Conservation (phyloP, 2,888 invertebrate species). For the Bugula neritina region DNA sequence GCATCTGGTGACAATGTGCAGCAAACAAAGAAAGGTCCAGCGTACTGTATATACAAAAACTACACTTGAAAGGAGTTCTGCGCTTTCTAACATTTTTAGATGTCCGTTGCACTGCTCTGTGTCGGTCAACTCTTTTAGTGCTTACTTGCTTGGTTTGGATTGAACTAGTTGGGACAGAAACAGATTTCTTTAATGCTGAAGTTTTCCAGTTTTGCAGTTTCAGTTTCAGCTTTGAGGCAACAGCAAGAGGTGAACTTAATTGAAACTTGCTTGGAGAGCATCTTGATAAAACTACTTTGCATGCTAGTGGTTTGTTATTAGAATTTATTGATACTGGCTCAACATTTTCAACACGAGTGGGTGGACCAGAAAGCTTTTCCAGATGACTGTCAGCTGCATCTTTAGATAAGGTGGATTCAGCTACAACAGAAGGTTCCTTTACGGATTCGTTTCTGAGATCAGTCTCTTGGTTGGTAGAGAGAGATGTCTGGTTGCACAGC, state of each 20-base stretch:
- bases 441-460: neutral
- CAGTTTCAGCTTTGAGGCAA: neutral
- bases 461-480: neutral
- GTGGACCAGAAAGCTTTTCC: too few relatives aligned
- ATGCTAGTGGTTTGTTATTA: too few relatives aligned
- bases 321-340: too few relatives aligned
- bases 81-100: too few relatives aligned
- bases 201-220: neutral
- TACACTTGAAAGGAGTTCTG: neutral
- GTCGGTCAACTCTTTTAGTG: neutral
- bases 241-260: neutral
- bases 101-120: too few relatives aligned
- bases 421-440: too few relatives aligned
- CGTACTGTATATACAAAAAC: neutral
- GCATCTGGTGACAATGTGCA: neutral
- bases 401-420: neutral
- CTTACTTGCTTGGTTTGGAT: neutral
- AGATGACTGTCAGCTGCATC: neutral
- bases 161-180: neutral
- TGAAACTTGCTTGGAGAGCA: neutral
- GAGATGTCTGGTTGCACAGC: neutral
- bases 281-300: constrained; percentile 5
- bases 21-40: neutral
- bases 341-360: too few relatives aligned
- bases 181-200: neutral